Evolutionary conservation across 1,140 invertebrate species (phyloP), one percentile per base, ranked within the genome.

Genomic region (Ceratina calcarata): DNA sequence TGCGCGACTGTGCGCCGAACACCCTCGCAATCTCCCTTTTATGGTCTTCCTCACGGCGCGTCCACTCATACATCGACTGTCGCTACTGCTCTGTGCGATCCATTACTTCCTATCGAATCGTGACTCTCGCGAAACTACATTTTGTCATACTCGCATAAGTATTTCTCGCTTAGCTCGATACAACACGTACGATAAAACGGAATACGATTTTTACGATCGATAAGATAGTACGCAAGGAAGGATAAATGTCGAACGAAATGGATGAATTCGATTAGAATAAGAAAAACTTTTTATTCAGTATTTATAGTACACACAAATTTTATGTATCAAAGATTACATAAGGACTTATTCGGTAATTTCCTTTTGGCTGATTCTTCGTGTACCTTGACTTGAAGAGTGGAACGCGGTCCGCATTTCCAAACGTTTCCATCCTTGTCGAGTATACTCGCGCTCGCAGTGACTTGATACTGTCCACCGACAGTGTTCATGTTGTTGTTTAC

Each of bases 391-490:
- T 94, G 94, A 13, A 97, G 90, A 1, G 94, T 94, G 4, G 94
- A 94, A 80, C 94, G 94, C 10, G 96, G 96, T 18, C 96, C 96
- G 15, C 96, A 97, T 83, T 95, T 95, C 96, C 96, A 97, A 16
- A 95, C 92, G 78, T 95, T 95, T 12, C 95, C 96, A 83, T 94
- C 93, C 83, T 96, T 94, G 89, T 97, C 97, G 3, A 97, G 91
- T 58, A 97, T 94, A 58, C 95, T 94, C 20, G 96, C 95, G 85
- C 95, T 95, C 1, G 96, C 94, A n/a, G 94, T 94, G 0, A 97
- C 94, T 83, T 94, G 93, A 86, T 95, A 95, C 68, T 95, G 93
- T 37, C 94, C 94, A 68, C 94, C 94, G 12, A 80, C 70, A 32
- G 58, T 55, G 3, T 70, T 76, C 0, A 53, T 20, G 12, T 72